Evolutionary conservation across 2,797 vertebrate species (phyloP), one percentile per base, ranked within the genome.

Genomic region (Notamacropus eugenii): DNA sequence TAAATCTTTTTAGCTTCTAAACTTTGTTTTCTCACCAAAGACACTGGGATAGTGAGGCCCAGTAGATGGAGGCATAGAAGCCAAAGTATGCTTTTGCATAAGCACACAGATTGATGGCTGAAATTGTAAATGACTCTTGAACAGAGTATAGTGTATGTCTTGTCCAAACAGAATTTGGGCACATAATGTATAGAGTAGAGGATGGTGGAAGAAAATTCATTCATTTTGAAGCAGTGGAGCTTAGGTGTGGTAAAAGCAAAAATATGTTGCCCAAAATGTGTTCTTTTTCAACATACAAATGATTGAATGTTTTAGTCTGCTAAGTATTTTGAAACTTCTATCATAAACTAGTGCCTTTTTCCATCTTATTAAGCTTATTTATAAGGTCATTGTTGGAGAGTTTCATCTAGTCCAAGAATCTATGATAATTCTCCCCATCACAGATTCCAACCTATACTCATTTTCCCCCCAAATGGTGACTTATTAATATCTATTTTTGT

Each of bases 51-150:
- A 96, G 40, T 95, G 59, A 82, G 90, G 95, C 54, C 90, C 74
- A 40, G 19, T 31, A 94, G 54, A 54, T 0, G n/a, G 95, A 95
- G 93, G 40, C 95, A 94, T 93, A 96, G 93, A 58, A 93, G 54
- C 93, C 46, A 6, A 12, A 24, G 34, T 27, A 12, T 82, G 56
- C 93, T 92, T 92, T 92, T 31, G n/a, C 29, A 27, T 90, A 92
- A 94, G 40, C 94, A 90, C 67, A 91, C 2, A 90, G 54, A 55
- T 50, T 50, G 31, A 27, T 40, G 24, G 55, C 57, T 57, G 46
- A 87, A 87, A 50, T 9, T 28, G 52, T 92, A 62, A 82, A 54
- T 57, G 54, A 93, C 91, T 91, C 40, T 55, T 56, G n/a, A 74
- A 52, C 19, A 59, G 22, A 74, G 19, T 50, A 34, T 59, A 62